These are phyloP conservation scores for Hirtodrosophila cameraria DNA, from an alignment of 2,888 invertebrate genomes.

Conservation along the genomic window DNA sequence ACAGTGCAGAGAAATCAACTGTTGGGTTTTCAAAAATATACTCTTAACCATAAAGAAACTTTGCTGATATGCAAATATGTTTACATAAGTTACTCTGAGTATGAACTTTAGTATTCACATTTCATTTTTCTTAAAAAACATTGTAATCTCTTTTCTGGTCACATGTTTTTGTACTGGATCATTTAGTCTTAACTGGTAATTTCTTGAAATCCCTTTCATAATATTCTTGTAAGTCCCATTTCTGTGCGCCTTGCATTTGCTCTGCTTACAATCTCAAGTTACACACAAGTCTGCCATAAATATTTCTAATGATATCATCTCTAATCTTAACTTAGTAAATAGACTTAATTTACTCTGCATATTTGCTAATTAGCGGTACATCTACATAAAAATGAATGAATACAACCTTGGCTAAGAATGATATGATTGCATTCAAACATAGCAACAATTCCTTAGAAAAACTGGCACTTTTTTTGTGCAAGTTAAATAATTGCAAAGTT, in stretches of 20 bases:
- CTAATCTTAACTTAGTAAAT: slow-evolving; percentile 39
- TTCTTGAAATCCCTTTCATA: slow-evolving; percentile 27
- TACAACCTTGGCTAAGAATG: slow-evolving; percentile 59
- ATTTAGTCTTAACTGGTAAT: slow-evolving; percentile 44
- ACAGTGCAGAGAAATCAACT: not conserved
- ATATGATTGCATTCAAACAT: slow-evolving; percentile 36
- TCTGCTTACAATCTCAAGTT: not conserved
- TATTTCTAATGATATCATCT: slow-evolving; percentile 66
- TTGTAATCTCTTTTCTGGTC: slow-evolving; percentile 16
- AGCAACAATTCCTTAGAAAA: slow-evolving; percentile 27
- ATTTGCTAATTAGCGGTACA: slow-evolving; percentile 69
- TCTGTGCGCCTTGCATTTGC: not conserved
- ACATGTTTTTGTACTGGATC: slow-evolving; percentile 1
- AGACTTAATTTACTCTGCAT: slow-evolving; percentile 48
- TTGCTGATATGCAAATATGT: too few species aligned
- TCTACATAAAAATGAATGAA: slow-evolving; percentile 57
- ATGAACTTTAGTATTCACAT: not conserved
- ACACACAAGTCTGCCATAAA: slow-evolving; percentile 3
- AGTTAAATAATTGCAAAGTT: slow-evolving; percentile 34
- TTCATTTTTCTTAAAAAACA: not conserved
- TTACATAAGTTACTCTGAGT: too few species aligned
- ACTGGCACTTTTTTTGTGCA: slow-evolving; percentile 16
- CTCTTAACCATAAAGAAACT: too few species aligned
- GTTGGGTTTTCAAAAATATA: too few species aligned
- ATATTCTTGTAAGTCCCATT: not conserved